Evolutionary conservation across 1,140 invertebrate species (phyloP).

Genomic region (Cydia pomonella): DNA sequence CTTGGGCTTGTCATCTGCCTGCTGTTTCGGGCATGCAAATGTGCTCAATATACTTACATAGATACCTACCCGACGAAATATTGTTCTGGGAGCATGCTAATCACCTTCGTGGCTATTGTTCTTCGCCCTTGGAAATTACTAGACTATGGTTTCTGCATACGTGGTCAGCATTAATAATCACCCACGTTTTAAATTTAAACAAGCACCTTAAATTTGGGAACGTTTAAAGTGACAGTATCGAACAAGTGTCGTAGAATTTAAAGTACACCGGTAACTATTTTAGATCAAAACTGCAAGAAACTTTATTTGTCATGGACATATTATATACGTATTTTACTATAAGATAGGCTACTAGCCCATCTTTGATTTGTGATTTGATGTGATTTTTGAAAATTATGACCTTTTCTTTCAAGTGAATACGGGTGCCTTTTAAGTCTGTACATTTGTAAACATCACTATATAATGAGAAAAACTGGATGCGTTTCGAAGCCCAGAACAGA

Average conservation of each 20-base stretch:
- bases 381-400: too few relatives aligned
- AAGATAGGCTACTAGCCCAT: too few relatives aligned
- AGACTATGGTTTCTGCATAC: conserved; percentile 50
- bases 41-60: conserved; percentile 62
- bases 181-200: neutral
- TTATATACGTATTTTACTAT: too few relatives aligned
- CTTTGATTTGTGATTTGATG: too few relatives aligned
- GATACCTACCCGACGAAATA: conserved; percentile 43
- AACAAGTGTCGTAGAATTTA: neutral
- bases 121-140: conserved; percentile 70
- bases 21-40: conserved; percentile 72
- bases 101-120: conserved; percentile 73
- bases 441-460: too few relatives aligned
- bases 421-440: too few relatives aligned
- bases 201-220: conserved; percentile 1
- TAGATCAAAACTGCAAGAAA: too few relatives aligned
- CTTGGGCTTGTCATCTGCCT: conserved; percentile 43
- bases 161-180: conserved; percentile 61
- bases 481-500: too few relatives aligned
- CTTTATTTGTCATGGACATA: too few relatives aligned
- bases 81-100: conserved; percentile 64
- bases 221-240: neutral
- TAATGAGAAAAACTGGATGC: too few relatives aligned
- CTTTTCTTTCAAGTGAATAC: too few relatives aligned
- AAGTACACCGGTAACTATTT: too few relatives aligned